Percentiles rank a stretch among this genome's conserved stretches.
Conservation (phyloP, 2,888 invertebrate genomes). For the Muschampia plurimacula region DNA sequence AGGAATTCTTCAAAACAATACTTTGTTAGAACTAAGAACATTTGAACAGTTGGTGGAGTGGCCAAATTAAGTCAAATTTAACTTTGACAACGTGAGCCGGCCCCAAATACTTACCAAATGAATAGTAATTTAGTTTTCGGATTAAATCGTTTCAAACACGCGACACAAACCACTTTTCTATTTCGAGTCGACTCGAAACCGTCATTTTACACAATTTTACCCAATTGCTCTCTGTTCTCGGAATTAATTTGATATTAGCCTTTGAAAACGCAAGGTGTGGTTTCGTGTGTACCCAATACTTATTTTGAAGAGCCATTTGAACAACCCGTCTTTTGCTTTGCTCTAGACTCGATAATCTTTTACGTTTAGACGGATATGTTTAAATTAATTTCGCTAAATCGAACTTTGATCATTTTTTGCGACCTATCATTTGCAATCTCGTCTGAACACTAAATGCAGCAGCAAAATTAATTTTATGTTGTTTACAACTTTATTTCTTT, state of each 20-base stretch:
- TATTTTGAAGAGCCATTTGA: slow-evolving; percentile 78
- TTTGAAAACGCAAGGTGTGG: slow-evolving; percentile 85
- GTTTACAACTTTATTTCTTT: slow-evolving; percentile 20
- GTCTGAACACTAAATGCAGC: slow-evolving; percentile 24
- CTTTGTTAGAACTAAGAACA: background rate
- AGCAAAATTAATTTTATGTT: slow-evolving; percentile 25
- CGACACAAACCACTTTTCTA: slow-evolving; percentile 85
- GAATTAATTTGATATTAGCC: slow-evolving; percentile 85
- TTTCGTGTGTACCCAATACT: slow-evolving; percentile 75
- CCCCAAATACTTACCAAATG: slow-evolving; percentile 81
- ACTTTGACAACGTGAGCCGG: slow-evolving; percentile 77
- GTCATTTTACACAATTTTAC: slow-evolving; percentile 86
- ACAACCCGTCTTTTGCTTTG: slow-evolving; percentile 75
- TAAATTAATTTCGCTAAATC: slow-evolving; percentile 49
- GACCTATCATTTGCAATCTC: slow-evolving; percentile 37
- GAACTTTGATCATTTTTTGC: slow-evolving; percentile 32
- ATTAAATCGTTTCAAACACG: slow-evolving; percentile 85
- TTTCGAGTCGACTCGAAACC: slow-evolving; percentile 78
- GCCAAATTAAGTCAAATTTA: slow-evolving; percentile 68
- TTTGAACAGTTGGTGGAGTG: slow-evolving; percentile 48
- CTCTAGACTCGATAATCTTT: slow-evolving; percentile 74
- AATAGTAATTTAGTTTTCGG: slow-evolving; percentile 84
- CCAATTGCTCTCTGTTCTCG: slow-evolving; percentile 82
- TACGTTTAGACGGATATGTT: slow-evolving; percentile 67
- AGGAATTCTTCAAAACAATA: too few relatives aligned